Base-by-base conservation (phyloP, 2,888 invertebrate species). In the Caenorhabditis angaria region DNA sequence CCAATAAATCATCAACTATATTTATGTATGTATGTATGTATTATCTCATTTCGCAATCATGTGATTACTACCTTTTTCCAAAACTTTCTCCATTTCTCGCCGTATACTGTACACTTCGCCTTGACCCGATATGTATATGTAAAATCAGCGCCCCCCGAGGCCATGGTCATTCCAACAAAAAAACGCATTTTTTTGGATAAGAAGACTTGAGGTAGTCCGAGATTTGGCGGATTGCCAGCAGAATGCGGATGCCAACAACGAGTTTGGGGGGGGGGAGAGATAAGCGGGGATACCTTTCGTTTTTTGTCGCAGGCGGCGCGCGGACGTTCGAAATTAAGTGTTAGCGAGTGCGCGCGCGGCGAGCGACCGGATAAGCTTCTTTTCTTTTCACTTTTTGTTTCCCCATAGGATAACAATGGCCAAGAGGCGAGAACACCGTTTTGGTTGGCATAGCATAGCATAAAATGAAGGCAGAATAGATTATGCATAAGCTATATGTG, bases 1-100 rank as follows among this genome's bases (percentile, higher is more conserved):
- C n/a, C n/a, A n/a, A n/a, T n/a, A n/a, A n/a, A n/a, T n/a, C n/a
- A n/a, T n/a, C n/a, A n/a, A n/a, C n/a, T n/a, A n/a, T n/a, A n/a
- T n/a, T n/a, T n/a, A n/a, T n/a, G n/a, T n/a, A n/a, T n/a, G n/a
- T n/a, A n/a, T n/a, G n/a, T n/a, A n/a, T n/a, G n/a, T n/a, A n/a
- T n/a, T n/a, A 41, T 41, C 41, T 41, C 41, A 41, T 41, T 41
- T 41, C 41, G 41, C 41, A 41, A 41, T 41, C 41, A 41, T 41
- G 41, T 41, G 41, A 41, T 41, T 18, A 41, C 14, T 14, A 41
- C 14, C 41, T 41, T 18, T 18, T 41, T 18, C 41, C 18, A 6
- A 12, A 10, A 41, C 41, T 41, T 41, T 41, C 41, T 18, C 18
- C 41, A 18, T 10, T 18, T 18, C 41, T 18, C 41, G 14, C 2